These are phyloP conservation scores for Scaptomyza reducta DNA, from an alignment of 2,888 invertebrate genomes.

Conservation along the genomic window DNA sequence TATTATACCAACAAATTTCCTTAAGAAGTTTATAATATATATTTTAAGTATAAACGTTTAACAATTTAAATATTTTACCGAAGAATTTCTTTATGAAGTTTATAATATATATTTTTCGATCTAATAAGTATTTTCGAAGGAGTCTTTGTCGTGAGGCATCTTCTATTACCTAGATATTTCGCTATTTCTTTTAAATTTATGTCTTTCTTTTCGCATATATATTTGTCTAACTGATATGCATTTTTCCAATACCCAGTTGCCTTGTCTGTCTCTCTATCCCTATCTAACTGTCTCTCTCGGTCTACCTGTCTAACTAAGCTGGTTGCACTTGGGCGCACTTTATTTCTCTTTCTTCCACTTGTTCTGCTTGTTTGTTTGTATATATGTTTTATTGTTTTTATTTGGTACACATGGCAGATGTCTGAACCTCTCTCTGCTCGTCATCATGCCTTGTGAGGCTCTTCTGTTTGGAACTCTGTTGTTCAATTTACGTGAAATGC, in stretches of 20 bases:
- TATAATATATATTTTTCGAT: too few relatives aligned
- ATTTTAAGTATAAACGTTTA: too few relatives aligned
- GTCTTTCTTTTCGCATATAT: slow-evolving; percentile 20
- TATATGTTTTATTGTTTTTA: slow-evolving; percentile 26
- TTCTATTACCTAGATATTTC: too few relatives aligned
- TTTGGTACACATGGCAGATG: slow-evolving; percentile 40
- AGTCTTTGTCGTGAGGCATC: background rate
- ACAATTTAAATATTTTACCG: too few relatives aligned
- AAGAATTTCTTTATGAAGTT: too few relatives aligned
- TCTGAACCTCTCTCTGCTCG: slow-evolving; percentile 14
- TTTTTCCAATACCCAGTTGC: slow-evolving; percentile 63
- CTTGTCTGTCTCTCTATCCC: too few relatives aligned
- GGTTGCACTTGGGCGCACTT: slow-evolving; percentile 62
- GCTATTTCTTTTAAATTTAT: slow-evolving; percentile 18
- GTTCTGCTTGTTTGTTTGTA: background rate
- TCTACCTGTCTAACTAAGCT: slow-evolving; percentile 47
- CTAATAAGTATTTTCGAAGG: background rate
- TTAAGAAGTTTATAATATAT: too few relatives aligned
- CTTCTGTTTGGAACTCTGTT: slow-evolving; percentile 46
- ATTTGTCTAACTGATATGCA: slow-evolving; percentile 64
- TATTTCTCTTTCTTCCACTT: slow-evolving; percentile 8
- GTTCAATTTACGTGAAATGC: slow-evolving; percentile 78
- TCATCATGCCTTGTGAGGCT: slow-evolving; percentile 46
- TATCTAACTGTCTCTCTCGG: too few relatives aligned
- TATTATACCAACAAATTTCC: too few relatives aligned